A percentile compares a stretch with the other conserved stretches of the same genome.
phyloP scores from a whole-genome alignment of 2,113 vertebrate genomes.

The Vulpes vulpes region DNA sequence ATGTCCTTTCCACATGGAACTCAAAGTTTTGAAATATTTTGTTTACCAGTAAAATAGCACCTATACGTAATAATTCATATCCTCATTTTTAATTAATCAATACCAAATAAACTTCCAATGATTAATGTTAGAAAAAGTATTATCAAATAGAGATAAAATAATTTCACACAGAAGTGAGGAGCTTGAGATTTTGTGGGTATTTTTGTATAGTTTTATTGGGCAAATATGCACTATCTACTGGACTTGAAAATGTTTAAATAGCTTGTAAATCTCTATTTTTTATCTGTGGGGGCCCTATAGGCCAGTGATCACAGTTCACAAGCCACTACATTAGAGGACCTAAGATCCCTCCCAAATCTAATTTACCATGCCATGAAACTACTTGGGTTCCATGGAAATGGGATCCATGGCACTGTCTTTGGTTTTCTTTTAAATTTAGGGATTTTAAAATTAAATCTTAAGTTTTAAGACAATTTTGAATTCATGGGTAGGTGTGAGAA shows the following conservation, averaged over 20 bases:
- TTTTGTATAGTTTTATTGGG: background rate
- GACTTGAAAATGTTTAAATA: background rate
- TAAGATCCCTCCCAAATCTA: background rate
- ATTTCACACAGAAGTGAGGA: conserved; percentile 21
- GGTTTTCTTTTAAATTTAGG: background rate
- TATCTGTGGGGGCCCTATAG: background rate
- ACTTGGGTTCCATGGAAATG: background rate
- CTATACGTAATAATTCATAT: conserved; percentile 21
- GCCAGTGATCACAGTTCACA: background rate
- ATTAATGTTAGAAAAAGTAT: conserved; percentile 35
- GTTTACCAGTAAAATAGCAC: background rate
- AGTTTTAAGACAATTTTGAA: background rate
- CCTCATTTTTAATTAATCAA: conserved; percentile 26
- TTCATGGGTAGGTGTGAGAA: background rate
- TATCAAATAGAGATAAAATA: conserved; percentile 44
- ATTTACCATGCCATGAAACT: background rate
- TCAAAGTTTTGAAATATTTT: conserved; percentile 44
- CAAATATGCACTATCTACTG: background rate
- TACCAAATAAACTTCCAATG: conserved; percentile 2
- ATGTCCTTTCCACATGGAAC: background rate
- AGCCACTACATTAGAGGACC: background rate
- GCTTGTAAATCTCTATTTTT: conserved; percentile 19
- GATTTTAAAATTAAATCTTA: conserved; percentile 14
- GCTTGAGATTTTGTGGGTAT: background rate
- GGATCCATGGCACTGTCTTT: background rate